These are phyloP conservation scores for Eilema depressum DNA, from an alignment of 2,888 invertebrate species.

Conservation along the genomic window DNA sequence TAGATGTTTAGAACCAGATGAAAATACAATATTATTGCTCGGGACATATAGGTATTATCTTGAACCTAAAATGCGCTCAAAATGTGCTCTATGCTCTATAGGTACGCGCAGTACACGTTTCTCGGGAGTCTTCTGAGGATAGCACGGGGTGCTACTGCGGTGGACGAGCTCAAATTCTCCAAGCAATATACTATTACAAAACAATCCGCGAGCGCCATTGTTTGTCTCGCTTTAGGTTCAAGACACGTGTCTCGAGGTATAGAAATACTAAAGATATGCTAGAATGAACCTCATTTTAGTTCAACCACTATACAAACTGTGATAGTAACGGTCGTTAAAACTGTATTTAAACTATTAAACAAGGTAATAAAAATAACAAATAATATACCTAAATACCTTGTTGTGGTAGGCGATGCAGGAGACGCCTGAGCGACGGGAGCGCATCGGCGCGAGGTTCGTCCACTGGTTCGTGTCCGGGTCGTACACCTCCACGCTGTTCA, in stretches of 20 bases:
- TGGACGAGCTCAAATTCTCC: no score
- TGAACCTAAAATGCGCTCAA: no score
- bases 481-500: constrained; percentile 94
- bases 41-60: no score
- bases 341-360: not conserved
- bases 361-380: constrained; percentile 34
- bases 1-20: not conserved
- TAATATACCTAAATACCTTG: constrained; percentile 84
- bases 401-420: constrained; percentile 95
- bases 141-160: no score
- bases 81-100: no score
- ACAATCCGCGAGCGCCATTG: no score
- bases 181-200: no score
- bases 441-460: constrained; percentile 93
- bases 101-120: no score
- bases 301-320: not conserved
- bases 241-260: no score
- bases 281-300: not conserved
- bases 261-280: not conserved
- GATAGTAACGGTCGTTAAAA: not conserved
- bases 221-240: no score
- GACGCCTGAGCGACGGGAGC: constrained; percentile 95
- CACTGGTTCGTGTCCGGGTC: constrained; percentile 93
- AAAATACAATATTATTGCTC: not conserved
- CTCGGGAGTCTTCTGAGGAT: no score